phyloP scores from a whole-genome alignment of 2,888 invertebrate genomes.

The Caenorhabditis auriculariae region DNA sequence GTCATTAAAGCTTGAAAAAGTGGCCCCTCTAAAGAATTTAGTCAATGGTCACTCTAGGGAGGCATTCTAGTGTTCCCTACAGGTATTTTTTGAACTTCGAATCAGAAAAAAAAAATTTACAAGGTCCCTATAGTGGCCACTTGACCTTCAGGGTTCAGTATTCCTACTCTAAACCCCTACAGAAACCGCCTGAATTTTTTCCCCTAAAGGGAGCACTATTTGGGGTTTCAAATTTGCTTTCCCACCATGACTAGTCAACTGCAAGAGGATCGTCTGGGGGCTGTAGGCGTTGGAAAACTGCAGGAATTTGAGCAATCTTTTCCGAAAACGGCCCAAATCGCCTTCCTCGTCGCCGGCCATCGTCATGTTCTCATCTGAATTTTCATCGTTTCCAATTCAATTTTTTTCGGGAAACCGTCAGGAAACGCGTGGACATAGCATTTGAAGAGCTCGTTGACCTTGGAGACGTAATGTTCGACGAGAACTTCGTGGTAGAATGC shows the following conservation, averaged over 20 bases:
- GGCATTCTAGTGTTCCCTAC: no score
- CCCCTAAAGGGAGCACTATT: background rate
- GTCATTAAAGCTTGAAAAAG: no score
- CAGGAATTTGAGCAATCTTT: slow-evolving; percentile 69
- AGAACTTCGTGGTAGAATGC: slow-evolving; percentile 86
- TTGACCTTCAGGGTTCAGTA: no score
- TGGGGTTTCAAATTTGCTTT: background rate
- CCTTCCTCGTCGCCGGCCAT: slow-evolving; percentile 66
- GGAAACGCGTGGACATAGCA: slow-evolving; percentile 64
- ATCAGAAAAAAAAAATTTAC: no score
- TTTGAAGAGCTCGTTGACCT: slow-evolving; percentile 66
- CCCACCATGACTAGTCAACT: slow-evolving; percentile 45
- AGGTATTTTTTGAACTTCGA: no score
- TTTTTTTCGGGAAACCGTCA: slow-evolving; percentile 50
- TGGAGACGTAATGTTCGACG: slow-evolving; percentile 84
- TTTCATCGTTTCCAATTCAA: background rate
- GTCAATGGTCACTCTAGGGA: no score
- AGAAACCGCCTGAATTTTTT: no score
- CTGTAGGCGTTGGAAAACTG: slow-evolving; percentile 47
- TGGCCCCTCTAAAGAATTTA: no score
- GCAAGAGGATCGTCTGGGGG: slow-evolving; percentile 48
- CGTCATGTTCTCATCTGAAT: slow-evolving; percentile 64
- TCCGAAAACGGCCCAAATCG: slow-evolving; percentile 70
- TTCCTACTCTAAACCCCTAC: no score
- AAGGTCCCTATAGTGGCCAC: no score